Percentiles rank a stretch among this genome's conserved stretches.
phyloP scores from a whole-genome alignment of 2,113 vertebrate genomes.

The Montifringilla adamsi region DNA sequence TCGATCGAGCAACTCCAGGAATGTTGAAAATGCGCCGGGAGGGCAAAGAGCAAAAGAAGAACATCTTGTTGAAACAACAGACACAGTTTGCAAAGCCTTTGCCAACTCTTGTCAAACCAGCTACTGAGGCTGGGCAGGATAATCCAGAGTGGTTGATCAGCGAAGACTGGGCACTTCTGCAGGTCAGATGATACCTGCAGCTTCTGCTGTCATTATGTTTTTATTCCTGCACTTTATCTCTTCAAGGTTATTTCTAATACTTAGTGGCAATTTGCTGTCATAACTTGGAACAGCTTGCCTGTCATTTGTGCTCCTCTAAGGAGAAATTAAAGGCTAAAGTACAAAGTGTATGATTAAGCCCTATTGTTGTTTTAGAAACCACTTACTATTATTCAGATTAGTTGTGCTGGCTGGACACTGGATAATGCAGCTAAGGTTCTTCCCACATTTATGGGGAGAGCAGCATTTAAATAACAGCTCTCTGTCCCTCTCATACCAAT shows the following conservation, averaged over 20 bases:
- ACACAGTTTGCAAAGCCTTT: constrained; percentile 88
- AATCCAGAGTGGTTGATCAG: constrained; percentile 94
- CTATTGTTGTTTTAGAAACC: too few species aligned
- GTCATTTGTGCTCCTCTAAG: background rate
- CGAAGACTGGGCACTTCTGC: constrained; percentile 92
- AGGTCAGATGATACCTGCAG: constrained; percentile 70
- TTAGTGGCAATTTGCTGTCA: background rate
- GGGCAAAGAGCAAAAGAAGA: constrained; percentile 91
- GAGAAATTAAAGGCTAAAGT: background rate
- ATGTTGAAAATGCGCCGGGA: constrained; percentile 89
- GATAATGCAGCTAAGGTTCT: background rate
- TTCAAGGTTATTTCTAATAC: background rate
- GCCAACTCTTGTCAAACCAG: constrained; percentile 86
- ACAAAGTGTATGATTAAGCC: background rate
- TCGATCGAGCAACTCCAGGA: constrained; percentile 84
- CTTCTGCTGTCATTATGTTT: background rate
- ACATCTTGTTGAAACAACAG: constrained; percentile 89
- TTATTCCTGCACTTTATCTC: background rate
- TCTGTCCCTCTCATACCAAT: background rate
- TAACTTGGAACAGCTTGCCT: background rate
- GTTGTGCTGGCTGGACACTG: background rate
- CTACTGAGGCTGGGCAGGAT: constrained; percentile 85
- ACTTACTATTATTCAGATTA: background rate
- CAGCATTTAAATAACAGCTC: background rate
- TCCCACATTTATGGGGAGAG: background rate